Evolutionary conservation across 1,140 invertebrate species (phyloP).

Genomic region (Eriocheir sinensis): DNA sequence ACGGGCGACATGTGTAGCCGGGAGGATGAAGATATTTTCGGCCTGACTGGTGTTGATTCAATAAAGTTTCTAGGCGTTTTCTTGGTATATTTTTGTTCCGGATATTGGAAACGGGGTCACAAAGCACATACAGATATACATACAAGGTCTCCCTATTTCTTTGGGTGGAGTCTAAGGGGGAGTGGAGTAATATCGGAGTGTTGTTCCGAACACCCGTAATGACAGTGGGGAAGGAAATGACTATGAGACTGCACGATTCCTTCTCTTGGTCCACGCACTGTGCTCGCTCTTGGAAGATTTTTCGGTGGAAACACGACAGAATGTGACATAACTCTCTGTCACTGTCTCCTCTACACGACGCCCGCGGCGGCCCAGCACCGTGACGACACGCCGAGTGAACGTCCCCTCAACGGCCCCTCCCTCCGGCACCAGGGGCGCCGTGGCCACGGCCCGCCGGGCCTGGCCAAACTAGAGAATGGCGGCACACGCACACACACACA

Average conservation of each 20-base stretch:
- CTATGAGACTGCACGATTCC: constrained; percentile 12
- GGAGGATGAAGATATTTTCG: not conserved
- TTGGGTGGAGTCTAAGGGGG: not conserved
- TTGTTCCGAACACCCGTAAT: constrained; percentile 12
- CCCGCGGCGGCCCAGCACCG: not conserved
- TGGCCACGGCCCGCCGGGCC: too few species aligned
- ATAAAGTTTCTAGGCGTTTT: not conserved
- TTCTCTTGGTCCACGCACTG: not conserved
- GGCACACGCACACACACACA: too few species aligned
- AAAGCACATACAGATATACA: not conserved
- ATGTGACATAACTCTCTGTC: not conserved
- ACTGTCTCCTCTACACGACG: not conserved
- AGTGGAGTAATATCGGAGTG: not conserved
- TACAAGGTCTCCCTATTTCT: not conserved
- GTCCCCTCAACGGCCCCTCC: not conserved
- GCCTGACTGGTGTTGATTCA: not conserved
- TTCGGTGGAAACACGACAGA: not conserved
- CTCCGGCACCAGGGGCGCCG: not conserved
- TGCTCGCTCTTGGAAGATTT: not conserved
- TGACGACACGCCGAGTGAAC: not conserved
- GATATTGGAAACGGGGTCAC: constrained; percentile 12
- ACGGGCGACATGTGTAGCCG: not conserved
- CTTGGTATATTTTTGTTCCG: constrained; percentile 20
- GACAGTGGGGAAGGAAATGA: not conserved
- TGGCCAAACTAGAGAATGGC: too few species aligned